Conservation (phyloP, 2,113 vertebrate genomes). For the Nerophis lumbriciformis region DNA sequence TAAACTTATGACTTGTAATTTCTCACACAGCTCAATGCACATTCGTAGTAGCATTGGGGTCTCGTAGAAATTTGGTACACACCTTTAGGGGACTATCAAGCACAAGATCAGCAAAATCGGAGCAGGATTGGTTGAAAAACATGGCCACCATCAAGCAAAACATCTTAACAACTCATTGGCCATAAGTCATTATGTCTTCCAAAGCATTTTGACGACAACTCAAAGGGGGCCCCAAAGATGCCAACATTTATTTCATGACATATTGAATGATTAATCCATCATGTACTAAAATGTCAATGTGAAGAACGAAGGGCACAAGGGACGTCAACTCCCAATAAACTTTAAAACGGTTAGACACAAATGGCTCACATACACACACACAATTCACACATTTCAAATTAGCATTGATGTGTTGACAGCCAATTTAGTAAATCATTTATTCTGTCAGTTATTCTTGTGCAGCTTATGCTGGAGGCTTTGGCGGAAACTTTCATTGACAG, state of each 20-base stretch:
- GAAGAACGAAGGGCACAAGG: not conserved
- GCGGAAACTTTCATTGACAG: not conserved
- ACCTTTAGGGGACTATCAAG: too few species aligned
- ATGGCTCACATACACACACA: slow-evolving; percentile 15
- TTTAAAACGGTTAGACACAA: slow-evolving; percentile 7
- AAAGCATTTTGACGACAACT: too few species aligned
- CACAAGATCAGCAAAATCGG: too few species aligned
- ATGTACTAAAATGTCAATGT: not conserved
- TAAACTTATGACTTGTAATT: too few species aligned
- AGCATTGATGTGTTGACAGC: slow-evolving; percentile 27
- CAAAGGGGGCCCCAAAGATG: too few species aligned
- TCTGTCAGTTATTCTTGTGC: slow-evolving; percentile 16
- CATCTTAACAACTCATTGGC: too few species aligned
- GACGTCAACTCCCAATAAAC: slow-evolving; percentile 18
- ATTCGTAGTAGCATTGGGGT: too few species aligned
- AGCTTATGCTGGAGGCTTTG: not conserved
- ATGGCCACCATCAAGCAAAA: too few species aligned
- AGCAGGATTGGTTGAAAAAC: too few species aligned
- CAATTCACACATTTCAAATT: slow-evolving; percentile 23
- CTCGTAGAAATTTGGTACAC: too few species aligned
- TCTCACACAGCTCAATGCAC: too few species aligned
- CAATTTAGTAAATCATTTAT: slow-evolving; percentile 37
- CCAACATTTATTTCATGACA: not conserved
- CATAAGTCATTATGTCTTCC: too few species aligned
- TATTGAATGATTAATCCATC: not conserved